Conservation (phyloP, 2,888 invertebrate species). For the Dorcus hopei region DNA sequence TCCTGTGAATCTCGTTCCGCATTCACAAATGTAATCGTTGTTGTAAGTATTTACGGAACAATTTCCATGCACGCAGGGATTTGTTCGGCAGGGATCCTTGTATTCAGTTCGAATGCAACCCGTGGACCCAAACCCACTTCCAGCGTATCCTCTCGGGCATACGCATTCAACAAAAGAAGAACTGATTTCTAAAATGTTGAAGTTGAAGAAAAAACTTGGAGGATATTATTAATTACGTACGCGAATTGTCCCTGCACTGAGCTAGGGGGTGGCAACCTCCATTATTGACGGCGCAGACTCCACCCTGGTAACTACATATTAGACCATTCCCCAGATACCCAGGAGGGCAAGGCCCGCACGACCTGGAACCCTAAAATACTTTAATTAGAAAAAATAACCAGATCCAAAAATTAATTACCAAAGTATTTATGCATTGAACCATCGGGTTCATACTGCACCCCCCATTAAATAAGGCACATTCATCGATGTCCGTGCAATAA, state of each 20-base stretch:
- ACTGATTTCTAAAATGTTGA: conserved; percentile 45
- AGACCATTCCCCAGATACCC: conserved; percentile 85
- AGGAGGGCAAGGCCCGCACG: conserved; percentile 83
- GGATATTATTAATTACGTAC: conserved; percentile 36
- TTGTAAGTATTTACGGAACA: conserved; percentile 20
- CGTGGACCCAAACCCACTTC: conserved; percentile 72
- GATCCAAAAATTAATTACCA: conserved; percentile 46
- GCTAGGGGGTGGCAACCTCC: conserved; percentile 86
- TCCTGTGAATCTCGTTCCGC: conserved; percentile 39
- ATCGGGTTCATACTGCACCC: conserved; percentile 81
- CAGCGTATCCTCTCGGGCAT: conserved; percentile 75
- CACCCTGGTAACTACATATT: conserved; percentile 64
- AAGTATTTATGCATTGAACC: conserved; percentile 84
- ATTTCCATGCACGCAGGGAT: conserved; percentile 55
- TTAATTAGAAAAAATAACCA: too few relatives aligned
- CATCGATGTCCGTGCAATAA: conserved; percentile 83
- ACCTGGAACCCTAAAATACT: conserved; percentile 67
- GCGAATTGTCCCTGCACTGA: conserved; percentile 67
- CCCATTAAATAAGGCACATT: conserved; percentile 79
- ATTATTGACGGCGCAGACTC: conserved; percentile 66
- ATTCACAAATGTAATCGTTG: conserved; percentile 27
- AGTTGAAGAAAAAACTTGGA: not conserved
- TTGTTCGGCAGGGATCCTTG: conserved; percentile 49
- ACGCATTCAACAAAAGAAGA: conserved; percentile 65
- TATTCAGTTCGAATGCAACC: conserved; percentile 60